Percentiles rank a stretch among this genome's conserved stretches.
Conservation (phyloP, 1,140 invertebrate species). For the Goniozus legneri region DNA sequence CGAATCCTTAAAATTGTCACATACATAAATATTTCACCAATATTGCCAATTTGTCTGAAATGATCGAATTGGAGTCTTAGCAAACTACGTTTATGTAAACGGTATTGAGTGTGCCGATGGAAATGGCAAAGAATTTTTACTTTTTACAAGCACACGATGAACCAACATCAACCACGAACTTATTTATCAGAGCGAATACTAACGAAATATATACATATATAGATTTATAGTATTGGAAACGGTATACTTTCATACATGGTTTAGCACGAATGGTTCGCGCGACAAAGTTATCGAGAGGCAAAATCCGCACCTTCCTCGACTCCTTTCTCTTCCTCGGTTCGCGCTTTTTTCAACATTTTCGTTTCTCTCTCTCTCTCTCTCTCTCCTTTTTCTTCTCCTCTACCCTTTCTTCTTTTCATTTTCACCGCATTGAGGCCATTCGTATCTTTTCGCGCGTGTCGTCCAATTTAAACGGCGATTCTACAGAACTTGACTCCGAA, state of each 20-base stretch:
- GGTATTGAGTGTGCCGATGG: no score
- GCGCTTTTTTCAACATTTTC: neutral
- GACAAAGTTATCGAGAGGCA: slow-evolving; percentile 24
- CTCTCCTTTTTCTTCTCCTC: neutral
- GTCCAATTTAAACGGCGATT: no score
- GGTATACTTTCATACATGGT: slow-evolving; percentile 15
- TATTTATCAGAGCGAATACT: neutral
- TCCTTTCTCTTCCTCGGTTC: neutral
- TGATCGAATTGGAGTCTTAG: no score
- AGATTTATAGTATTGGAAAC: slow-evolving; percentile 15
- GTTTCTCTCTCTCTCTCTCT: neutral
- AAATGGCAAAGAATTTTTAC: no score
- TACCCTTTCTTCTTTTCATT: neutral
- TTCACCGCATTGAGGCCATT: neutral
- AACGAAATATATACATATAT: neutral
- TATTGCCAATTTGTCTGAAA: no score
- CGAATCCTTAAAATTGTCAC: no score
- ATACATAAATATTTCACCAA: no score
- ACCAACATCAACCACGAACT: no score
- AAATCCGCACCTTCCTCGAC: slow-evolving; percentile 11
- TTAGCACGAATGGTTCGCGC: slow-evolving; percentile 14
- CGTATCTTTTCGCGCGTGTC: neutral
- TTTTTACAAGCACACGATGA: no score
- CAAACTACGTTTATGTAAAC: no score
- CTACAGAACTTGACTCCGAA: no score